phyloP scores from a whole-genome alignment of 2,888 invertebrate species.

The Rhaphigaster nebulosa region DNA sequence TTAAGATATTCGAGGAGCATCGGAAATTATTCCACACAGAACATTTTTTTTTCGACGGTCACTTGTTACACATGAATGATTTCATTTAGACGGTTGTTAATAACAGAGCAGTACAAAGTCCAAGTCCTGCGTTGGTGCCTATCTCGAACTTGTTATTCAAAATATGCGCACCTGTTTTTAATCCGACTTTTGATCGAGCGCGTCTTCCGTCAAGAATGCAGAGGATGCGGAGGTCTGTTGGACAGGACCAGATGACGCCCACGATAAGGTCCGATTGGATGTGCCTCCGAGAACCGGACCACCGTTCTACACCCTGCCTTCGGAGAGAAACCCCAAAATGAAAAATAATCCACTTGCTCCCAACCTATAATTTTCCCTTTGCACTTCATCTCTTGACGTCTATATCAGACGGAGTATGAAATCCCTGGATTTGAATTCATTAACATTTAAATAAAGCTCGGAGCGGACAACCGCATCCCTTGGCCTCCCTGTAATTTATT shows the following conservation, averaged over 20 bases:
- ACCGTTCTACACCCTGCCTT: not conserved
- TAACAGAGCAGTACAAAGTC: not conserved
- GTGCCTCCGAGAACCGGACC: conserved; percentile 14
- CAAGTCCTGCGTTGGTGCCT: not conserved
- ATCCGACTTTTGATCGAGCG: conserved; percentile 21
- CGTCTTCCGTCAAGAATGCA: conserved; percentile 4
- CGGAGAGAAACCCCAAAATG: conserved; percentile 48
- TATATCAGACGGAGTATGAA: conserved; percentile 55
- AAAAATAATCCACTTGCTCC: conserved; percentile 56
- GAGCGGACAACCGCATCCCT: not conserved
- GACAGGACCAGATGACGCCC: not conserved
- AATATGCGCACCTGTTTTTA: not conserved
- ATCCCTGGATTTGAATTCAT: conserved; percentile 57
- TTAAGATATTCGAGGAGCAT: too few species aligned
- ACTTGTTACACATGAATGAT: too few species aligned
- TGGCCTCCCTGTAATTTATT: conserved; percentile 51
- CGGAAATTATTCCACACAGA: too few species aligned
- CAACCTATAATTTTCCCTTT: conserved; percentile 58
- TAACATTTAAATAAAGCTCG: conserved; percentile 56
- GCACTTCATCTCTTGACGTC: conserved; percentile 57
- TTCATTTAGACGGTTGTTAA: not conserved
- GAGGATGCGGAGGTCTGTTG: conserved; percentile 3
- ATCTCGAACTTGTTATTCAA: not conserved
- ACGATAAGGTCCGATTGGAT: conserved; percentile 30
- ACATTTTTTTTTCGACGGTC: too few species aligned